Evolutionary conservation across 2,888 invertebrate species (phyloP), one percentile per base, ranked within the genome.

Genomic region (Listrodromus nycthemerus): DNA sequence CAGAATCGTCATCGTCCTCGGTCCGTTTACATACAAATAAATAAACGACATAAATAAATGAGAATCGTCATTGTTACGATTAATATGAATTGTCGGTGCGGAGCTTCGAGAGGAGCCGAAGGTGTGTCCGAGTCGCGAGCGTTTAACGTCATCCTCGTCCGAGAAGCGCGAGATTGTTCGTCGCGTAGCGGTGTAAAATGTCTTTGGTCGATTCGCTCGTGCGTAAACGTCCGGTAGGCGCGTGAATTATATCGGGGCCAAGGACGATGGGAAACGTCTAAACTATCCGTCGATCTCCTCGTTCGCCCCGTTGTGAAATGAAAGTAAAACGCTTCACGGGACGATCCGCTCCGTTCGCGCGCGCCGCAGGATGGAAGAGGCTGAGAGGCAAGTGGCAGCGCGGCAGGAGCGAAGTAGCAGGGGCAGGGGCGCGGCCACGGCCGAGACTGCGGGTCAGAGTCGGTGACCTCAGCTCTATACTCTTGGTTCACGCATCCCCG

Each of bases 401-500:
- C 30, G 61, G 61, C 61, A 61, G 27, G 61, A 30, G 61, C 16
- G 5, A 4, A 10, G 76, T 41, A 70, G 50, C 70, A 65, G 76
- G 66, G 74, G 65, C 76, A 77, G 77, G 83, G 83, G 80, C 83
- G 83, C 80, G 80, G 83, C 79, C 83, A 76, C 76, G 80, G 77
- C 73, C 80, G 83, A 71, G 80, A 80, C 80, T 80, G 77, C 84
- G 84, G 80, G 70, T 80, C 69, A 78, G 80, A 84, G 84, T 84
- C 84, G 84, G 84, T 84, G 84, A 84, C 84, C 84, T 84, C 84
- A 84, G 84, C 84, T 83, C 65, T 37, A 63, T 65, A 80, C 65
- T 48, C 65, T 83, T 58, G 69, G 69, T 82, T 77, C 66, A 82
- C 71, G 69, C 73, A 76, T 83, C 76, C 66, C 37, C 83, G 66